These are phyloP conservation scores for Zenarchopterus dispar DNA, from an alignment of 2,797 vertebrate species.

Conservation along the genomic window DNA sequence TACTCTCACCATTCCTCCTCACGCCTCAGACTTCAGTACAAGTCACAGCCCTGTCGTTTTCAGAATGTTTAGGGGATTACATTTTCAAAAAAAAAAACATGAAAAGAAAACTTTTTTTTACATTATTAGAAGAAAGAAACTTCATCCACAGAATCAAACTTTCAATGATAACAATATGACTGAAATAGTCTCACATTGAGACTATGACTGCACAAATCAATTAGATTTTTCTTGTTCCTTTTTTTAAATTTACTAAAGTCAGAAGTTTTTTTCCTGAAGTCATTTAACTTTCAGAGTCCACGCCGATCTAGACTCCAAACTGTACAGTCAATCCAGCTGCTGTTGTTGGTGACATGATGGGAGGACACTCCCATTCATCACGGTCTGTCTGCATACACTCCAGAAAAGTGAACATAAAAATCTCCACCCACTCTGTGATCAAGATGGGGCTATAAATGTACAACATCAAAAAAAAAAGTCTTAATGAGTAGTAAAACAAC, in stretches of 20 bases:
- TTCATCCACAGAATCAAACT: too few relatives aligned
- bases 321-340: constrained; percentile 54
- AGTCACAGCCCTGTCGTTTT: too few relatives aligned
- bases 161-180: too few relatives aligned
- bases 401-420: constrained; percentile 69
- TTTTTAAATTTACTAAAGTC: background rate
- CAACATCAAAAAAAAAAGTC: constrained; percentile 31
- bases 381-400: constrained; percentile 33
- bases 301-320: constrained; percentile 43
- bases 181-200: too few relatives aligned
- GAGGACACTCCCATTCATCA: constrained; percentile 65
- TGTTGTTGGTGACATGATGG: constrained; percentile 56
- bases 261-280: constrained; percentile 12
- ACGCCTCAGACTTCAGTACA: too few relatives aligned
- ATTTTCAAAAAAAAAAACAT: too few relatives aligned
- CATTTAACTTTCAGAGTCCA: constrained; percentile 23
- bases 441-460: constrained; percentile 49
- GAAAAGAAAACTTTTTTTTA: too few relatives aligned
- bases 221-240: background rate
- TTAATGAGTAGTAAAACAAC: constrained; percentile 22
- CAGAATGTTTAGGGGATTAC: too few relatives aligned
- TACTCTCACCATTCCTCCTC: too few relatives aligned
- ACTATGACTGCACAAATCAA: too few relatives aligned
- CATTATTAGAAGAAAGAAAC: too few relatives aligned
- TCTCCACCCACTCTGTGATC: constrained; percentile 49